Conservation (phyloP, 1,140 invertebrate genomes). For the Schlechtendalia chinensis region DNA sequence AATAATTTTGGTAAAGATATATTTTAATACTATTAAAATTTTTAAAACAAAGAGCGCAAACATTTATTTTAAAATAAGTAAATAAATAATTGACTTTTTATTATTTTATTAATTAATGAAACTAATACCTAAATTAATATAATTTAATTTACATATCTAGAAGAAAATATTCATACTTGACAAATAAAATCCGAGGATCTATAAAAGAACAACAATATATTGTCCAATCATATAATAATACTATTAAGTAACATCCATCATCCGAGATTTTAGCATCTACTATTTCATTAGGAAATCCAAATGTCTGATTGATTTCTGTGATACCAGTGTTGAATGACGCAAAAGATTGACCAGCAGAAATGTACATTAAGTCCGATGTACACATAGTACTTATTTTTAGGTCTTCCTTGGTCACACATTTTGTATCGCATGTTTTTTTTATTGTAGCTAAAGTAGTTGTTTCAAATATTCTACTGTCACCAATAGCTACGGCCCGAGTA, state of each 20-base stretch:
- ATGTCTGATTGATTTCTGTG: slow-evolving; percentile 36
- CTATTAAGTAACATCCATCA: slow-evolving; percentile 35
- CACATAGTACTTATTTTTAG: slow-evolving; percentile 29
- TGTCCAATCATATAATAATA: slow-evolving; percentile 39
- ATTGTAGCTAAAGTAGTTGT: slow-evolving; percentile 57
- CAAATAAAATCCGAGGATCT: slow-evolving; percentile 28
- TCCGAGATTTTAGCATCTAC: slow-evolving; percentile 35
- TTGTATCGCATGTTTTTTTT: slow-evolving; percentile 28
- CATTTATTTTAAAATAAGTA: neutral
- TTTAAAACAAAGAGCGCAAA: too few species aligned
- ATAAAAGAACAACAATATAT: slow-evolving; percentile 40
- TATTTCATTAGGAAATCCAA: slow-evolving; percentile 39
- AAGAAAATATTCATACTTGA: slow-evolving; percentile 1
- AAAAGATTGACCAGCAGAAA: slow-evolving; percentile 14
- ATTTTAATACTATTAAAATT: too few species aligned
- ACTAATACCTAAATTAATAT: neutral
- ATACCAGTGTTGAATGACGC: slow-evolving; percentile 3
- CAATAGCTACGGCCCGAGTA: slow-evolving; percentile 55
- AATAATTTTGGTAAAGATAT: too few species aligned
- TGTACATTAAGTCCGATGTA: slow-evolving; percentile 23
- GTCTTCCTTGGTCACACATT: slow-evolving; percentile 12
- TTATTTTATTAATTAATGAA: neutral
- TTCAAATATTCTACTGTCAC: slow-evolving; percentile 57
- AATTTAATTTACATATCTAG: too few species aligned
- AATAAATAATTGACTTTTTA: neutral